A percentile compares a stretch with the other conserved stretches of the same genome.
These are phyloP conservation scores for Cossypha niveicapilla DNA, from an alignment of 2,797 vertebrate species.

Conservation along the genomic window DNA sequence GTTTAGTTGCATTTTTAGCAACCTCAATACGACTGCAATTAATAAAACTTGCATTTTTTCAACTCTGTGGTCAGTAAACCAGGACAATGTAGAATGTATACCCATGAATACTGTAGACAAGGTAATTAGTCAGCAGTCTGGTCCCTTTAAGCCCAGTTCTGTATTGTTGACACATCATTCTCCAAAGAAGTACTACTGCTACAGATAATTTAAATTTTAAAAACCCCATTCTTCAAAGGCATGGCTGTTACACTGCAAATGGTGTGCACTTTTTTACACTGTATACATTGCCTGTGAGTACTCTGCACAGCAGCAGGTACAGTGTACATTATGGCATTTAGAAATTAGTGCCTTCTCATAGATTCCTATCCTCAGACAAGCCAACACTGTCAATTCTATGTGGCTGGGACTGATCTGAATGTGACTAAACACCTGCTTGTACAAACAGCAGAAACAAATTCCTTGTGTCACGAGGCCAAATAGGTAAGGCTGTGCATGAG, in stretches of 20 bases:
- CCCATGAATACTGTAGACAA: neutral
- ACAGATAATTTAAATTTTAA: conserved; percentile 15
- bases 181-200: neutral
- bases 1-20: neutral
- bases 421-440: neutral
- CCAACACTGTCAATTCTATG: neutral
- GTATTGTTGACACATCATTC: neutral
- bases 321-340: neutral
- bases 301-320: neutral
- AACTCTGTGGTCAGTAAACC: neutral
- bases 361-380: neutral
- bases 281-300: neutral
- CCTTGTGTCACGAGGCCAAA: neutral
- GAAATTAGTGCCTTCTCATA: neutral
- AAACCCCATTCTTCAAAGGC: neutral
- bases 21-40: neutral
- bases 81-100: neutral
- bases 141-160: neutral
- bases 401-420: neutral
- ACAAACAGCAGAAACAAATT: neutral
- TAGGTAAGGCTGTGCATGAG: neutral
- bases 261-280: neutral
- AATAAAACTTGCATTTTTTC: neutral
- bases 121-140: neutral
- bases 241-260: neutral